Conservation (phyloP, 2,888 invertebrate genomes). For the Volucella bombylans region DNA sequence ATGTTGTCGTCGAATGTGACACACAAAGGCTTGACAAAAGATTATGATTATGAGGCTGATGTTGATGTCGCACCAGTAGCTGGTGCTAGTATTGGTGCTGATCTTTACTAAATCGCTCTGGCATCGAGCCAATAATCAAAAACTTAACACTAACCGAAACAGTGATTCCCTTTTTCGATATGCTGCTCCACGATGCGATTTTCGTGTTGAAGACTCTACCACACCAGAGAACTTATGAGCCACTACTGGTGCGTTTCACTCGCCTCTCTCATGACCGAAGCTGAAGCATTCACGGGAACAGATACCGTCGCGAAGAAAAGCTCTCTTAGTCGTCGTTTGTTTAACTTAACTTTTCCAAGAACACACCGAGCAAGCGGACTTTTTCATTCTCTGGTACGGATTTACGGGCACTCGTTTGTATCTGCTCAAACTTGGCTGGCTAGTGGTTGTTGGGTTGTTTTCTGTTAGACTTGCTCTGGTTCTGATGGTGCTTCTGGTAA, state of each 20-base stretch:
- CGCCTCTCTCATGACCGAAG: slow-evolving; percentile 46
- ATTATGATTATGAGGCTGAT: slow-evolving; percentile 47
- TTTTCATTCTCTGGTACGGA: slow-evolving; percentile 55
- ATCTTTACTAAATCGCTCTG: slow-evolving; percentile 50
- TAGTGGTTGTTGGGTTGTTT: too few relatives aligned
- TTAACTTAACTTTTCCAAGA: slow-evolving; percentile 72
- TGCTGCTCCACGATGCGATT: slow-evolving; percentile 12
- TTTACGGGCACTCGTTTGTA: too few relatives aligned
- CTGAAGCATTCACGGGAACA: slow-evolving; percentile 2
- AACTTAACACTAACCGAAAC: slow-evolving; percentile 37
- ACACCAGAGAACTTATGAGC: slow-evolving; percentile 70
- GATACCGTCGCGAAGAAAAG: slow-evolving; percentile 46
- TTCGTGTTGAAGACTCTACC: slow-evolving; percentile 43
- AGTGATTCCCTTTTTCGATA: slow-evolving; percentile 51
- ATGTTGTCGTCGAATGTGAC: slow-evolving; percentile 42
- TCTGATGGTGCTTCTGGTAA: slow-evolving; percentile 2
- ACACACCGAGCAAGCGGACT: slow-evolving; percentile 34
- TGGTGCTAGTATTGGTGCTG: slow-evolving; percentile 15
- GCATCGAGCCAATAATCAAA: slow-evolving; percentile 52
- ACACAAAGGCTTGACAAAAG: slow-evolving; percentile 62
- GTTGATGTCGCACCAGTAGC: slow-evolving; percentile 30
- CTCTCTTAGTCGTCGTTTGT: slow-evolving; percentile 51
- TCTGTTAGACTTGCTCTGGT: background rate
- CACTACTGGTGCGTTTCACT: slow-evolving; percentile 57
- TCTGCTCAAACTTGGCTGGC: too few relatives aligned